phyloP scores from a whole-genome alignment of 2,113 vertebrate species.

The Phoxinus phoxinus region DNA sequence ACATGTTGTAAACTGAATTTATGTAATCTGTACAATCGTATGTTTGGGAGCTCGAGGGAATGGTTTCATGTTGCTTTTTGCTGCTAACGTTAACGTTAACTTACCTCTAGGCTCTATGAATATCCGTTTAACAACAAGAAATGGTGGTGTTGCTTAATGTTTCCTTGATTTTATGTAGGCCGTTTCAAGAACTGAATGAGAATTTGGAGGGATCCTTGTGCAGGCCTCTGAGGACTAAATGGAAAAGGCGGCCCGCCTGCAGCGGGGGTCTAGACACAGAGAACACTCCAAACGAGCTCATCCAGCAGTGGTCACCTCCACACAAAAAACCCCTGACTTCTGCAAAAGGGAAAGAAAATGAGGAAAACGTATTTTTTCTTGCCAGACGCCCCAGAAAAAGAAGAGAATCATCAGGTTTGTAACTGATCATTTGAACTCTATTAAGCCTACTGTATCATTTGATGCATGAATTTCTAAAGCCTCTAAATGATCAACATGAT shows the following conservation, averaged over 20 bases:
- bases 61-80: background rate
- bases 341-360: slow-evolving; percentile 78
- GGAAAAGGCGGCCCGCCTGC: slow-evolving; percentile 49
- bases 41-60: background rate
- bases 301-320: slow-evolving; percentile 73
- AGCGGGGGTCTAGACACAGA: slow-evolving; percentile 76
- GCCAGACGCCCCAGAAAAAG: slow-evolving; percentile 75
- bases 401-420: slow-evolving; percentile 72
- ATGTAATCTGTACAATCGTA: too few relatives aligned
- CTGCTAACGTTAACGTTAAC: too few relatives aligned
- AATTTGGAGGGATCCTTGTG: slow-evolving; percentile 72
- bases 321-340: slow-evolving; percentile 73
- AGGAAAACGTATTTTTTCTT: slow-evolving; percentile 75
- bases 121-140: background rate
- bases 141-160: background rate
- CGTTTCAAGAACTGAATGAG: slow-evolving; percentile 79
- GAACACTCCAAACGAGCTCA: slow-evolving; percentile 82
- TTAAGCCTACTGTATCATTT: background rate
- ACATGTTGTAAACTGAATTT: background rate
- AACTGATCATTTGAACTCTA: background rate
- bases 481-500: too few relatives aligned
- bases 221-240: slow-evolving; percentile 56
- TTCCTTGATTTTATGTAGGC: slow-evolving; percentile 68
- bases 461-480: background rate
- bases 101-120: background rate